Evolutionary conservation across 2,113 vertebrate genomes (phyloP), one percentile per base, ranked within the genome.

Genomic region (Anoura caudifer): DNA sequence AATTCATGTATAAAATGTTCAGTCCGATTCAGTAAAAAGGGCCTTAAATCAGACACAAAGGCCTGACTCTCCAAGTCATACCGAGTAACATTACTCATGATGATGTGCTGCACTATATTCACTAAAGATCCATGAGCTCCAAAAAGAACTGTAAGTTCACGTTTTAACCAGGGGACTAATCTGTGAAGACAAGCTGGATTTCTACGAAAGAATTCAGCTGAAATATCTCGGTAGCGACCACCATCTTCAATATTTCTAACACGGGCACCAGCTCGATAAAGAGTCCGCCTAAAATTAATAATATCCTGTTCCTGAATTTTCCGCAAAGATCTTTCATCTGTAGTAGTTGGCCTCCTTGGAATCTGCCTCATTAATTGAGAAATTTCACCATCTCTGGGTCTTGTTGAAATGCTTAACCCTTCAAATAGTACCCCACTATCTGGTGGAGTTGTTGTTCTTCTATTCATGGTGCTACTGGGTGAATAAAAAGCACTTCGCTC

Each of bases 101-200:
- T 98, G 89, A 99, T 98, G 93, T 99, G 99, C 92, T 99, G 99
- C 1, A 99, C 99, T 4, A 99, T 98, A 90, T 99, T 99, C 8
- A 99, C 98, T 52, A 99, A 97, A 2, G 99, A 99, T 4, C 99
- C 98, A n/a, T 99, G 99, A 33, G 98, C 97, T 45, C 99, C 99
- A 52, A 99, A 99, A 2, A 99, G 98, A 52, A 99, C 99, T 0
- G 98, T 97, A 2, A 99, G 99, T 92, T 99, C 99, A 50, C 99
- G 98, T 94, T 99, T 99, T 79, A 99, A 20, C 99, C 99, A 99
- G 0, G 99, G 99, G 45, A 99, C 97, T 91, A 99, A 96, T 83
- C 99, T 98, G 90, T 99, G 99, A 38, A 99, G 98, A 95, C 99
- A 99, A 41, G 99, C 99, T 2, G 99, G 99, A 97, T 99, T 99